These are phyloP conservation scores for Eupeodes luniger DNA, from an alignment of 2,888 invertebrate species.

Conservation along the genomic window DNA sequence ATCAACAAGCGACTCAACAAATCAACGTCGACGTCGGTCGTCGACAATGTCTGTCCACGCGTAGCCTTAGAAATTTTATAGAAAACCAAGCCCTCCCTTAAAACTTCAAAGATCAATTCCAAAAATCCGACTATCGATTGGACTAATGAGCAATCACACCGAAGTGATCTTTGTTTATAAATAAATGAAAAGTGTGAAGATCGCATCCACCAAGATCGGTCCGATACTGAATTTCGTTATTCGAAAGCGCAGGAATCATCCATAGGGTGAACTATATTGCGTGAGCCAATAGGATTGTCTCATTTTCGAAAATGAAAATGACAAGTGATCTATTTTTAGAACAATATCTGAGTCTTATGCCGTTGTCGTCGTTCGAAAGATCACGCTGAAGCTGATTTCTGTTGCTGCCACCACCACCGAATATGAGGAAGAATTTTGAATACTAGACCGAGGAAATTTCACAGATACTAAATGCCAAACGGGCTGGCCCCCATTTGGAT, in stretches of 20 bases:
- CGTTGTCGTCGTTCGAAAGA: constrained; percentile 32
- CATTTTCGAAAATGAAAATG: constrained; percentile 42
- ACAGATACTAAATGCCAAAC: constrained; percentile 24
- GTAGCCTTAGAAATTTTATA: constrained; percentile 72
- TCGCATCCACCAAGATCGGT: constrained; percentile 41
- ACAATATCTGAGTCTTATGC: constrained; percentile 36
- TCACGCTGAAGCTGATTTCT: constrained; percentile 34
- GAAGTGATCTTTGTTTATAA: constrained; percentile 74
- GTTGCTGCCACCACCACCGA: constrained; percentile 29
- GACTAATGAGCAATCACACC: constrained; percentile 71
- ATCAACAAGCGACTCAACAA: constrained; percentile 76
- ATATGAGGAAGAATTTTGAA: constrained; percentile 51
- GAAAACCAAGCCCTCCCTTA: constrained; percentile 64
- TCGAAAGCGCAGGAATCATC: constrained; percentile 63
- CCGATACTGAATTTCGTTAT: constrained; percentile 31
- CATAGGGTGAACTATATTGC: constrained; percentile 13
- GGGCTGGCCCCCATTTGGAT: constrained; percentile 31
- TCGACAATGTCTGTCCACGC: constrained; percentile 73
- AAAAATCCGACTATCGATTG: constrained; percentile 58
- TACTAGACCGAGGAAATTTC: constrained; percentile 16
- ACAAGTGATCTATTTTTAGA: constrained; percentile 70
- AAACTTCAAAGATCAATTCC: constrained; percentile 64
- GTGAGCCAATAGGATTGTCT: constrained; percentile 51
- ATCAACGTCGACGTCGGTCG: constrained; percentile 68
- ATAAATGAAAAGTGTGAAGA: constrained; percentile 66